Percentiles rank a stretch among this genome's conserved stretches.
Conservation (phyloP, 2,113 vertebrate species). For the Cathartes aura region DNA sequence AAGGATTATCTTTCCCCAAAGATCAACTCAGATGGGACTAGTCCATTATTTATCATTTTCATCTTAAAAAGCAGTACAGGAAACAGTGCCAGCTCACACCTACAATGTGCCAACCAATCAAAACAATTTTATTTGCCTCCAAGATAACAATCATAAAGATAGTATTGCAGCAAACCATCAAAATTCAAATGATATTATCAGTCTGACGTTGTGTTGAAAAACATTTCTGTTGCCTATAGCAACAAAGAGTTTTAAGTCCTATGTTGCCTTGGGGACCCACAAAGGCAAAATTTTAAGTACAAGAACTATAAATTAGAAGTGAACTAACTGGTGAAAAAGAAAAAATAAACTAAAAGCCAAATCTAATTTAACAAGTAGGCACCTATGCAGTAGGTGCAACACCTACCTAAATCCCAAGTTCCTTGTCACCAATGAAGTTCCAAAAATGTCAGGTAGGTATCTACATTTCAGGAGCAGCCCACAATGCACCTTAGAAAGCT, state of each 20-base stretch:
- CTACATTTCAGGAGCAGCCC: background rate
- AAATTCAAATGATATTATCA: conserved; percentile 16
- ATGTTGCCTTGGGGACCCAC: background rate
- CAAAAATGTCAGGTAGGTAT: background rate
- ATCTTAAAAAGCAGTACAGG: background rate
- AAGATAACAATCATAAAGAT: conserved; percentile 12
- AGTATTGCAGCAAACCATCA: conserved; percentile 6
- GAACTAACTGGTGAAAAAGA: background rate
- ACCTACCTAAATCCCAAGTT: background rate
- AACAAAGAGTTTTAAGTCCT: conserved; percentile 11
- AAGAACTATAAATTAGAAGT: conserved; percentile 3
- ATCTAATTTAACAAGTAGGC: background rate
- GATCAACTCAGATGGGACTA: background rate
- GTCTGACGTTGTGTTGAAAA: conserved; percentile 24
- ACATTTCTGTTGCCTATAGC: background rate
- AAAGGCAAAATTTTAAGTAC: background rate
- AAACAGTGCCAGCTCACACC: background rate
- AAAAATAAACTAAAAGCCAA: background rate
- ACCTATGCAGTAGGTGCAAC: background rate
- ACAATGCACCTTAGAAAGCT: background rate
- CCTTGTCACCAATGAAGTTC: background rate
- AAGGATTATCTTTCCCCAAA: background rate
- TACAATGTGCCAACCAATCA: background rate
- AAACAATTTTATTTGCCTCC: conserved; percentile 51
- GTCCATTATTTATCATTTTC: background rate